These are phyloP conservation scores for Rattus norvegicus DNA, from an alignment of 2,113 vertebrate species.

Conservation along the genomic window GRCr8 NC_086019.1:24145501-24146000, in stretches of 20 bases:
- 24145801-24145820: background rate
- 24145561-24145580: background rate
- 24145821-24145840: too few species aligned
- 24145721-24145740: background rate
- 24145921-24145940: background rate
- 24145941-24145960: background rate
- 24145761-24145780: background rate
- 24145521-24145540: background rate
- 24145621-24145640: slow-evolving; percentile 29
- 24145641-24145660: background rate
- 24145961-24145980: background rate
- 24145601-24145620: slow-evolving; percentile 32
- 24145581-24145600: background rate
- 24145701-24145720: background rate
- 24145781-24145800: background rate
- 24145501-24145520: background rate
- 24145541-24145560: background rate
- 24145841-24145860: background rate
- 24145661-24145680: background rate
- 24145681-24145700: background rate
- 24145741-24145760: background rate
- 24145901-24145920: too few species aligned
- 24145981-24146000: background rate
- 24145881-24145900: background rate
- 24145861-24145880: background rate